phyloP scores from a whole-genome alignment of 2,888 invertebrate genomes.

The Lingula anatina region DNA sequence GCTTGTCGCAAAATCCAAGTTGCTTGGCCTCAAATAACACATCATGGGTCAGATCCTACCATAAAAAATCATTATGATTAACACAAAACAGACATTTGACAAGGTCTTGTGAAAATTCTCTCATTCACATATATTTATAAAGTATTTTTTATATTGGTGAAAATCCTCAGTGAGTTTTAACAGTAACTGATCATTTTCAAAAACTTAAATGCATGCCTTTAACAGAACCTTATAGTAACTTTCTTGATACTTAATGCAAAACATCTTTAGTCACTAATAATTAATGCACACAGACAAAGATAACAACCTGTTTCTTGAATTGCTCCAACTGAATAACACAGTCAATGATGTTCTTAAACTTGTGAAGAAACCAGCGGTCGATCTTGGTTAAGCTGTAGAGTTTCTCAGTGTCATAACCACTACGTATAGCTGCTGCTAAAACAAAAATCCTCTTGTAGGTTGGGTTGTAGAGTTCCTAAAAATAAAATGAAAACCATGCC shows the following conservation, averaged over 20 bases:
- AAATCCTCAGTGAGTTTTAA: too few species aligned
- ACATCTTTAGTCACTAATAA: too few species aligned
- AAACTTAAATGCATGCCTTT: too few species aligned
- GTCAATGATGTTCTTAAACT: conserved; percentile 86
- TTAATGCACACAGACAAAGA: too few species aligned
- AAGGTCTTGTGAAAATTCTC: too few species aligned
- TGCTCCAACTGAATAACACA: conserved; percentile 66
- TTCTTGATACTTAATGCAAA: too few species aligned
- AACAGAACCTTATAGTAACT: too few species aligned
- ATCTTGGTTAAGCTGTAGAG: conserved; percentile 93
- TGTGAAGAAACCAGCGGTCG: conserved; percentile 92
- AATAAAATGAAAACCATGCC: not conserved
- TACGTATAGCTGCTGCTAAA: conserved; percentile 80
- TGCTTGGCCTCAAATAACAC: conserved; percentile 79
- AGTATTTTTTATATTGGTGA: too few species aligned
- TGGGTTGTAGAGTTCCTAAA: conserved; percentile 74
- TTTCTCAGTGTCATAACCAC: conserved; percentile 73
- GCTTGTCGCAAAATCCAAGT: conserved; percentile 94
- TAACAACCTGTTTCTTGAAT: conserved; percentile 25
- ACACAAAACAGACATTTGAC: too few species aligned
- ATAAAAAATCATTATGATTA: too few species aligned
- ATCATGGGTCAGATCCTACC: conserved; percentile 45
- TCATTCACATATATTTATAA: too few species aligned
- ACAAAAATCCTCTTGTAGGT: conserved; percentile 97
- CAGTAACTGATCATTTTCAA: too few species aligned